Evolutionary conservation across 2,888 invertebrate species (phyloP).

Genomic region (Drosophila leonis): DNA sequence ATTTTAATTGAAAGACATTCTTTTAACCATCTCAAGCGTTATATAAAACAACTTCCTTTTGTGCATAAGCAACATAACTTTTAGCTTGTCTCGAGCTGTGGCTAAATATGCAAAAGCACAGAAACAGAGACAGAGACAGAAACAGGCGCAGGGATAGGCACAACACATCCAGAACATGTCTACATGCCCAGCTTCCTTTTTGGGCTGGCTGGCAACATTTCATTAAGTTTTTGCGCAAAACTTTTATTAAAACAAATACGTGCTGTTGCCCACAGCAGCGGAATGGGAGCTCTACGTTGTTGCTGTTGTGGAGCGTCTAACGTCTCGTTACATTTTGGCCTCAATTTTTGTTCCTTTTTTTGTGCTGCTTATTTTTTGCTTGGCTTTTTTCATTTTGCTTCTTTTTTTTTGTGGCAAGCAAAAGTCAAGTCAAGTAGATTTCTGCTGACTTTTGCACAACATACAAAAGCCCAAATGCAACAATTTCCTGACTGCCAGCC

Average conservation of each 20-base stretch:
- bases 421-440: constrained; percentile 80
- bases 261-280: constrained; percentile 60
- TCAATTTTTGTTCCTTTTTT: constrained; percentile 50
- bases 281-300: constrained; percentile 2
- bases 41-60: constrained; percentile 80
- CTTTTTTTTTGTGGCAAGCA: constrained; percentile 69
- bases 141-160: constrained; percentile 45
- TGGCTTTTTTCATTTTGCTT: constrained; percentile 37
- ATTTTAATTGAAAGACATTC: constrained; percentile 77
- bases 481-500: constrained; percentile 73
- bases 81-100: constrained; percentile 59
- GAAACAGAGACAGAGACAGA: constrained; percentile 29
- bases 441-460: constrained; percentile 76
- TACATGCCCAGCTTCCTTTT: constrained; percentile 14
- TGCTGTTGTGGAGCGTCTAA: constrained; percentile 39
- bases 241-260: constrained; percentile 81
- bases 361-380: constrained; percentile 6
- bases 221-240: constrained; percentile 81
- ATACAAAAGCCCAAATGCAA: constrained; percentile 72
- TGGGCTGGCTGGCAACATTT: constrained; percentile 68
- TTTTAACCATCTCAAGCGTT: constrained; percentile 68
- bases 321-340: constrained; percentile 75
- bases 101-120: constrained; percentile 56
- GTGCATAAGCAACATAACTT: constrained; percentile 62
- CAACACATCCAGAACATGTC: constrained; percentile 28